Conservation (phyloP, 2,888 invertebrate genomes). For the Deilephila elpenor region DNA sequence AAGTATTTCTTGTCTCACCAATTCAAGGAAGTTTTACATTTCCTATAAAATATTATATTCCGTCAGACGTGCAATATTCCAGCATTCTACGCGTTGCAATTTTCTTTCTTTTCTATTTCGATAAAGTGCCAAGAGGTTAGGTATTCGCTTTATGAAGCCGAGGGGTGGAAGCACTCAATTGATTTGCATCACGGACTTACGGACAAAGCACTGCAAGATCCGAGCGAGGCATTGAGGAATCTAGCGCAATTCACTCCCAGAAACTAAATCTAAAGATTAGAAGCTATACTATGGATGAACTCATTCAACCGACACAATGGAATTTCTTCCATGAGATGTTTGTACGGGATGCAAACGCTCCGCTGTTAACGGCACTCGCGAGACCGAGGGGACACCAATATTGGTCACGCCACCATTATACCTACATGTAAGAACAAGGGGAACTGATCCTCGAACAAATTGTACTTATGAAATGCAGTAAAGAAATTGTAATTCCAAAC, state of each 20-base stretch:
- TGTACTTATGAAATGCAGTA: not conserved
- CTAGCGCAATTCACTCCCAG: constrained; percentile 63
- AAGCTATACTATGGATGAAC: constrained; percentile 56
- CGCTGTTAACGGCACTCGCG: constrained; percentile 1
- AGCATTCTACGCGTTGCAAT: constrained; percentile 46
- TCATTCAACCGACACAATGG: constrained; percentile 49
- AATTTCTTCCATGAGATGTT: constrained; percentile 52
- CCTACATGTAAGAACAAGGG: not conserved
- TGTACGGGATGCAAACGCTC: constrained; percentile 14
- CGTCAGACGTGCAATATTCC: constrained; percentile 48
- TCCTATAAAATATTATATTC: constrained; percentile 55
- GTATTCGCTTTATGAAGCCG: constrained; percentile 64
- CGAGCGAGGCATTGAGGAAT: constrained; percentile 53
- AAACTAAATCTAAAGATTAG: constrained; percentile 67
- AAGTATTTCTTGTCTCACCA: constrained; percentile 48
- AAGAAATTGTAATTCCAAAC: not conserved
- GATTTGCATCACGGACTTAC: constrained; percentile 71
- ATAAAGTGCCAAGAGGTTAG: constrained; percentile 56
- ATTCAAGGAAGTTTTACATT: constrained; percentile 50
- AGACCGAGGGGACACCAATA: constrained; percentile 25
- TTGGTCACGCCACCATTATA: constrained; percentile 29
- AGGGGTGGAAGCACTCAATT: constrained; percentile 61
- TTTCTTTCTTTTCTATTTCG: constrained; percentile 46
- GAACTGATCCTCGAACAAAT: constrained; percentile 9
- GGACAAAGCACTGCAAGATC: constrained; percentile 62